Conservation (phyloP, 2,888 invertebrate genomes). For the Ferdinandea cuprea region DNA sequence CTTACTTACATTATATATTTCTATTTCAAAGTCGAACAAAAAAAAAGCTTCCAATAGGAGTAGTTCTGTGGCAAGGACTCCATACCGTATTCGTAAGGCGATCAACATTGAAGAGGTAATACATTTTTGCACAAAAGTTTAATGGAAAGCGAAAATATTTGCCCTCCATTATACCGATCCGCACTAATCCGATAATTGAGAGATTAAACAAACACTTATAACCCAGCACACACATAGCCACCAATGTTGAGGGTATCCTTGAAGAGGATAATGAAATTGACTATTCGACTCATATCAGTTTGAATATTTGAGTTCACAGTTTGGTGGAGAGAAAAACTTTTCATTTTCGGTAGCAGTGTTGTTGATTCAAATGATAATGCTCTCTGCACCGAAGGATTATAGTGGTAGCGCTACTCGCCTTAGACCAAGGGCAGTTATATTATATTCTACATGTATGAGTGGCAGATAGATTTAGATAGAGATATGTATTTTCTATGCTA, state of each 20-base stretch:
- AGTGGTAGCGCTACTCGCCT: not conserved
- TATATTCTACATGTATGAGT: conserved; percentile 12
- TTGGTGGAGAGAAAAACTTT: conserved; percentile 28
- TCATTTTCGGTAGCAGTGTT: conserved; percentile 19
- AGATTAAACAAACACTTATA: conserved; percentile 69
- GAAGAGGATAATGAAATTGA: conserved; percentile 69
- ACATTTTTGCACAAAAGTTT: conserved; percentile 59
- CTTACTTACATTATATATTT: not conserved
- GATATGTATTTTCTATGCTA: conserved; percentile 22
- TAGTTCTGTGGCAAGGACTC: not conserved
- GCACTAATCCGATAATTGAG: conserved; percentile 74
- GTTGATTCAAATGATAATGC: conserved; percentile 52
- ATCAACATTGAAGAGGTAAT: conserved; percentile 63
- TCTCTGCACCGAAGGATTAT: conserved; percentile 7
- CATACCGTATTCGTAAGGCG: conserved; percentile 7
- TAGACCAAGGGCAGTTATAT: conserved; percentile 43
- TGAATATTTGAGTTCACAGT: conserved; percentile 48
- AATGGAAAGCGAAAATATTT: conserved; percentile 70
- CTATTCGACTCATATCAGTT: conserved; percentile 69
- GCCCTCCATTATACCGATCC: conserved; percentile 67
- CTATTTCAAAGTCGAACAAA: too few relatives aligned
- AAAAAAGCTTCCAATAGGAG: conserved; percentile 20
- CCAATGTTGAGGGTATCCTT: conserved; percentile 39
- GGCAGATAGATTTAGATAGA: conserved; percentile 10
- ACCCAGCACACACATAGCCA: conserved; percentile 1